Conservation (phyloP, 37 sponge, comb jelly and placozoan species). For the Tethya wilhelma region DNA sequence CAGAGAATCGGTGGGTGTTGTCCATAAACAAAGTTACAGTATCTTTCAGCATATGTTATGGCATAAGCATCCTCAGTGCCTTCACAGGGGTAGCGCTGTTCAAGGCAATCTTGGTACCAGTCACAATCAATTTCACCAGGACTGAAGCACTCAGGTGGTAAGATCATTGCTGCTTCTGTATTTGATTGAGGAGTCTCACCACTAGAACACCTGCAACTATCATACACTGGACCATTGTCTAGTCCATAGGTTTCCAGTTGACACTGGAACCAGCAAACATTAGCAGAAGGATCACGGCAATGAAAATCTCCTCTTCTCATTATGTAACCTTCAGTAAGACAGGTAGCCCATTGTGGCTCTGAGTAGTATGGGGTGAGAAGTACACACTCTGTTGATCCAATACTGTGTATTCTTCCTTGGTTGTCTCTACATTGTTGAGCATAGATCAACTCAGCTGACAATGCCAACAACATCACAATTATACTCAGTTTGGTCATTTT, state of each 20-base stretch:
- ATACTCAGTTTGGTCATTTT: too few relatives aligned
- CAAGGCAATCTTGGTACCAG: slow-evolving; percentile 56
- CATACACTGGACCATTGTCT: slow-evolving; percentile 30
- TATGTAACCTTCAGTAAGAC: slow-evolving; percentile 54
- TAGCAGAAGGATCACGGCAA: neutral
- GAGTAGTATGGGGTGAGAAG: slow-evolving; percentile 27
- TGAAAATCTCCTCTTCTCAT: neutral
- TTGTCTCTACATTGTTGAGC: too few relatives aligned
- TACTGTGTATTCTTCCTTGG: too few relatives aligned
- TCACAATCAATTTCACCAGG: slow-evolving; percentile 51
- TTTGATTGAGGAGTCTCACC: neutral
- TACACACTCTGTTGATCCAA: slow-evolving; percentile 39
- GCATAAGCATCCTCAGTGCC: slow-evolving; percentile 36
- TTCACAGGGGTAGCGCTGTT: slow-evolving; percentile 35
- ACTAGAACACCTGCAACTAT: slow-evolving; percentile 23
- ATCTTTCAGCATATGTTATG: slow-evolving; percentile 43
- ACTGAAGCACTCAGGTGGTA: slow-evolving; percentile 51
- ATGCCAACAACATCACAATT: too few relatives aligned
- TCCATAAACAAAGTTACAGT: slow-evolving; percentile 38
- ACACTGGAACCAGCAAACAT: slow-evolving; percentile 46
- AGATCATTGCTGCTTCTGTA: neutral
- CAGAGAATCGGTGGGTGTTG: slow-evolving; percentile 40
- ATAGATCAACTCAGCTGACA: too few relatives aligned
- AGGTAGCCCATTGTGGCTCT: slow-evolving; percentile 62
- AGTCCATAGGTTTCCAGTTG: slow-evolving; percentile 22